Evolutionary conservation across 2,797 vertebrate genomes (phyloP), one percentile per base, ranked within the genome.

Genomic region (Onychomys torridus): DNA sequence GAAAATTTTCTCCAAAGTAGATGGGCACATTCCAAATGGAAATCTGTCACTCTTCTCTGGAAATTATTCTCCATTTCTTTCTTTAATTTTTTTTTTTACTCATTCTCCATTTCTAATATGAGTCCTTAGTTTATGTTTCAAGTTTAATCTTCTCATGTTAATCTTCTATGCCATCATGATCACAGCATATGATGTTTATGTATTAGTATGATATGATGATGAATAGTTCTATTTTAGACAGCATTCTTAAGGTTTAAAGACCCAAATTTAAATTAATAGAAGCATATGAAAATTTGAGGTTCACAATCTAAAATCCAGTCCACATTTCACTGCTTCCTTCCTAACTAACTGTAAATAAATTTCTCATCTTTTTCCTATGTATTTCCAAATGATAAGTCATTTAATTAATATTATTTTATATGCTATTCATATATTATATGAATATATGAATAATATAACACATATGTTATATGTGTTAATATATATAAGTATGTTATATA

Each of bases 301-400:
- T 17, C 23, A 82, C 43, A n/a, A 17, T 32, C 13, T 94, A 6
- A 4, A 14, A 46, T 61, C 23, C 55, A 75, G 4, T 52, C 16
- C 6, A 92, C 81, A 92, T 34, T 86, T 71, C 55, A 40, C 11
- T 46, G 12, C 2, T 93, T 8, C 32, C 27, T 89, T 89, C 67
- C 12, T 63, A 5, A 46, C n/a, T 75, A 40, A 82, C 25, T 19
- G 71, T 85, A 55, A 84, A 84, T 90, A 69, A 87, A 78, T 90
- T 88, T 25, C 11, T 85, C 71, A 88, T 83, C 27, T 87, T 73
- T 75, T 21, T 11, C 7, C 61, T 94, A 63, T 65, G 1, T 52
- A 55, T 82, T 97, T 89, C 32, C 49, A 89, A 75, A 75, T 93
- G 49, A 63, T 89, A 71, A 84, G 43, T 69, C 77, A 63, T 61